Conservation (phyloP, 2,888 invertebrate genomes). For the Pachymerium ferrugineum region DNA sequence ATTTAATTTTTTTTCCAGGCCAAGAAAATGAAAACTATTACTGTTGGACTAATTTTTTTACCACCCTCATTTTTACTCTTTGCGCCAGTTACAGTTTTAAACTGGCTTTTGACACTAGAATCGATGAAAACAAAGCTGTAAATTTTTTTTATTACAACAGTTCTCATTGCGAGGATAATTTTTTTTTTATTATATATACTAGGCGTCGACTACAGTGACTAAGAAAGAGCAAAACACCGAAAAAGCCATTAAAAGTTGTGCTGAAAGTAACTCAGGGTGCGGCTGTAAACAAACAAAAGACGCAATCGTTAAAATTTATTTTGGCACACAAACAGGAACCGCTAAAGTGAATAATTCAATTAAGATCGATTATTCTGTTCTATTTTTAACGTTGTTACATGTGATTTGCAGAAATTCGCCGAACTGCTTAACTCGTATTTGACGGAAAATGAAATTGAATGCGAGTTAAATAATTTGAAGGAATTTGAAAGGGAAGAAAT, state of each 20-base stretch:
- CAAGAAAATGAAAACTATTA: background rate
- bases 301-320: constrained; percentile 40
- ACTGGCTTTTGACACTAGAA: background rate
- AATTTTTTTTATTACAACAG: too few species aligned
- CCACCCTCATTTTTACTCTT: background rate
- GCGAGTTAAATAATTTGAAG: constrained; percentile 41
- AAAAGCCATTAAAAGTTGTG: background rate
- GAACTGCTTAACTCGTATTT: constrained; percentile 37
- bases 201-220: too few species aligned
- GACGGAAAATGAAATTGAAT: constrained; percentile 31
- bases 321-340: constrained; percentile 43
- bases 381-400: constrained; percentile 18
- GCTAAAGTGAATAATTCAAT: constrained; percentile 39
- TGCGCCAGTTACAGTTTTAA: background rate
- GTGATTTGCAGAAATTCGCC: constrained; percentile 43
- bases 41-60: background rate
- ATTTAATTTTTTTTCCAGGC: background rate
- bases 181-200: too few species aligned
- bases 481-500: constrained; percentile 49
- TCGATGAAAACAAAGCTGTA: background rate
- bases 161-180: too few species aligned
- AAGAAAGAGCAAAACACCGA: too few species aligned
- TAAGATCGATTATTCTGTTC: background rate
- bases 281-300: constrained; percentile 42
- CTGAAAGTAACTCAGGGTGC: background rate